These are phyloP conservation scores for Cephalopholis sonnerati DNA, from an alignment of 2,113 vertebrate genomes.

Conservation along the genomic window DNA sequence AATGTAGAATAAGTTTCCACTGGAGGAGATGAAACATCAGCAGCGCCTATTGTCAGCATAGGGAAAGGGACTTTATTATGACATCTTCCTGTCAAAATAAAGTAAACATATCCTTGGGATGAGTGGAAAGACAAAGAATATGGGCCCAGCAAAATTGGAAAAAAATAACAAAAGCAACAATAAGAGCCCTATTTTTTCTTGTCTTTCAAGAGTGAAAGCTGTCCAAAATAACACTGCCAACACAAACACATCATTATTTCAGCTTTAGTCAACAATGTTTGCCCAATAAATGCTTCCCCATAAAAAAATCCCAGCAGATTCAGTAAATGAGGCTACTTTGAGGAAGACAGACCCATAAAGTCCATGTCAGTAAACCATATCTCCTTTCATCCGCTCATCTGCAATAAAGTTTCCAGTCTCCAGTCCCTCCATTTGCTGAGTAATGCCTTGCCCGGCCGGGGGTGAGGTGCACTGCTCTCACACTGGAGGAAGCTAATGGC, in stretches of 20 bases:
- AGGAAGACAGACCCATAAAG: conserved; percentile 49
- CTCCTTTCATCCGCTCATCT: conserved; percentile 55
- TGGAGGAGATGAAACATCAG: conserved; percentile 44
- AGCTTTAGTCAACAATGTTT: conserved; percentile 17
- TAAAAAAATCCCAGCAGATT: conserved; percentile 32
- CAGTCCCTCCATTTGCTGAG: conserved; percentile 66
- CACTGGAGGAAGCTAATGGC: conserved; percentile 65
- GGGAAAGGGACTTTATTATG: conserved; percentile 20
- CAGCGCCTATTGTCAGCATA: conserved; percentile 44
- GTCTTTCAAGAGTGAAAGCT: conserved; percentile 5
- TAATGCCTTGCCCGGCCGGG: conserved; percentile 36
- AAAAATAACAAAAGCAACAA: conserved; percentile 7
- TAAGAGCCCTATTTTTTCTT: background rate
- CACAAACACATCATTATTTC: conserved; percentile 34
- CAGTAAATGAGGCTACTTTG: conserved; percentile 48
- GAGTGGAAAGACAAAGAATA: conserved; percentile 23
- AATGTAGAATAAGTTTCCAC: conserved; percentile 53
- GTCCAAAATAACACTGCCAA: background rate
- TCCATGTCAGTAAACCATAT: conserved; percentile 59
- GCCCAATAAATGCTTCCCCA: conserved; percentile 30
- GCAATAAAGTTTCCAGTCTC: conserved; percentile 59
- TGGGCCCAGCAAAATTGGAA: background rate
- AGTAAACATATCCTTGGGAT: conserved; percentile 49
- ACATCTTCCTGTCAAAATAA: conserved; percentile 48
- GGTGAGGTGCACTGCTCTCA: conserved; percentile 46